Percentiles rank a stretch among this genome's conserved stretches.
Conservation (phyloP, 2,888 invertebrate genomes). For the Agapostemon virescens region DNA sequence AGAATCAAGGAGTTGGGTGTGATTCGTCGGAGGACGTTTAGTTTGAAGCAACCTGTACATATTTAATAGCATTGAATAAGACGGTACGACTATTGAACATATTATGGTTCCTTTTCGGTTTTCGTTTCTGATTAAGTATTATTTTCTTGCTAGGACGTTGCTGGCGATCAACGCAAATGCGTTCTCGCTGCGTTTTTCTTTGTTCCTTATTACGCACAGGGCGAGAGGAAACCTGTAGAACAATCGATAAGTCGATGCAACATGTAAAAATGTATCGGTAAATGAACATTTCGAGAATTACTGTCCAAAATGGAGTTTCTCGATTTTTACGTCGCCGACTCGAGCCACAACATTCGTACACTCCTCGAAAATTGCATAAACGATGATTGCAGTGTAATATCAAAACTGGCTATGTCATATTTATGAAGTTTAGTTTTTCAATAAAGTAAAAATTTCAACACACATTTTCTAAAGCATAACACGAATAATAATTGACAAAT, state of each 20-base stretch:
- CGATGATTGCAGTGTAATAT: too few species aligned
- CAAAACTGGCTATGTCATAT: too few species aligned
- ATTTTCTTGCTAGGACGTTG: conserved; percentile 43
- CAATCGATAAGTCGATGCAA: not conserved
- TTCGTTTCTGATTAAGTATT: conserved; percentile 58
- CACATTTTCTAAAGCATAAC: too few species aligned
- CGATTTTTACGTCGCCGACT: too few species aligned
- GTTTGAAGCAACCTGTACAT: not conserved
- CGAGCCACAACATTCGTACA: too few species aligned
- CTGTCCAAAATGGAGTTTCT: not conserved
- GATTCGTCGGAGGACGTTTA: not conserved
- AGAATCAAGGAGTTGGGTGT: too few species aligned
- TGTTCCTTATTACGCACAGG: not conserved
- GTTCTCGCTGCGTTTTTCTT: not conserved
- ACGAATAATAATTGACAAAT: too few species aligned
- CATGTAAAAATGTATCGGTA: not conserved
- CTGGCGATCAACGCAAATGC: not conserved
- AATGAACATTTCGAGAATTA: not conserved
- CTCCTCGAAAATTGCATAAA: too few species aligned
- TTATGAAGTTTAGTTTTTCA: too few species aligned
- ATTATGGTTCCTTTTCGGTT: conserved; percentile 53
- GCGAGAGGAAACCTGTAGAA: not conserved
- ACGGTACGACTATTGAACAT: conserved; percentile 19
- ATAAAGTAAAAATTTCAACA: too few species aligned
- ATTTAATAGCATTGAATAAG: conserved; percentile 30